Conservation (phyloP, 2,797 vertebrate genomes). For the Danio jaintianensis region DNA sequence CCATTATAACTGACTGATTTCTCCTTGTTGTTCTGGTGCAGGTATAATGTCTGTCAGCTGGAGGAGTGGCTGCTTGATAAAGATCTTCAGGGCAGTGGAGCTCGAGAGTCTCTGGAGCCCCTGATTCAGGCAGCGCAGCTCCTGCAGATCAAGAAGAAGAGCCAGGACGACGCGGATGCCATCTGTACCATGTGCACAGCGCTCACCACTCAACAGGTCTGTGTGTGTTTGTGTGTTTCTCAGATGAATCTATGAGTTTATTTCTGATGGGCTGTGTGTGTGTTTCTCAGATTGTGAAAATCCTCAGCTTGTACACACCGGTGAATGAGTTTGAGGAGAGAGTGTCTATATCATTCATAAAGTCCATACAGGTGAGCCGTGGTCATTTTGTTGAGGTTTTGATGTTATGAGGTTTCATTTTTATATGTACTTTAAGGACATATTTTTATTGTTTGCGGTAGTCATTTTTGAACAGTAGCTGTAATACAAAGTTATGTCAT, state of each 20-base stretch:
- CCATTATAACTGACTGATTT: not conserved
- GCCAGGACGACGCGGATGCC: slow-evolving; percentile 89
- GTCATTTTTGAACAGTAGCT: no score
- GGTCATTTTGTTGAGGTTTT: not conserved
- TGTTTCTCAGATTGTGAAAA: slow-evolving; percentile 90
- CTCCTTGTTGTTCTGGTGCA: slow-evolving; percentile 58
- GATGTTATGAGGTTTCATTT: no score
- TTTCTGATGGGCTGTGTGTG: not conserved
- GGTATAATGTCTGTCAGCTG: slow-evolving; percentile 96
- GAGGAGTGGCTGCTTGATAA: slow-evolving; percentile 95
- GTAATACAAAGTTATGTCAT: no score
- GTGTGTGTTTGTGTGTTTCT: not conserved
- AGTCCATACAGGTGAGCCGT: slow-evolving; percentile 90
- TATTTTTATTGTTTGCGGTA: no score
- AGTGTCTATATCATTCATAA: slow-evolving; percentile 93
- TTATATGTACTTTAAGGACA: no score
- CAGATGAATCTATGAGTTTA: not conserved
- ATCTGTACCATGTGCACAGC: slow-evolving; percentile 92
- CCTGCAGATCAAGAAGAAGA: slow-evolving; percentile 97
- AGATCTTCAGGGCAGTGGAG: slow-evolving; percentile 86
- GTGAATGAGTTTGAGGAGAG: slow-evolving; percentile 99
- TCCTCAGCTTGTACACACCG: slow-evolving; percentile 96
- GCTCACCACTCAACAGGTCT: slow-evolving; percentile 88
- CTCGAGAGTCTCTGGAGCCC: slow-evolving; percentile 92
- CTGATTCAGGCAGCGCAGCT: slow-evolving; percentile 96